Percentiles rank a stretch among this genome's conserved stretches.
phyloP scores from a whole-genome alignment of 2,888 invertebrate genomes.

The Podotricha telesiphe region DNA sequence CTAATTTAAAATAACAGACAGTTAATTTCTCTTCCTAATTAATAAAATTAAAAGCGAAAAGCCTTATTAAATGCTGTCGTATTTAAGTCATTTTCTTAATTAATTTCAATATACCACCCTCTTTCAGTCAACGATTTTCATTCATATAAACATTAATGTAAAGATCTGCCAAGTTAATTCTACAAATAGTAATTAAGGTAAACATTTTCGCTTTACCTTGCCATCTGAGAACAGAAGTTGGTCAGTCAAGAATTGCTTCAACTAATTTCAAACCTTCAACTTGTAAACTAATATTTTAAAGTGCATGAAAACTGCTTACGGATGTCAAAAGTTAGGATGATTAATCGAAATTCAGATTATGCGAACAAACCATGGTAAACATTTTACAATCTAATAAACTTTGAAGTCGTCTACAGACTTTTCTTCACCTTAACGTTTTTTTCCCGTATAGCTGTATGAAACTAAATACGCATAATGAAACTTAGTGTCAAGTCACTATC shows the following conservation, averaged over 20 bases:
- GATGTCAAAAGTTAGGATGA: constrained; percentile 31
- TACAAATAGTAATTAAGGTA: constrained; percentile 7
- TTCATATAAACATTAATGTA: too few species aligned
- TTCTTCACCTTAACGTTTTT: too few species aligned
- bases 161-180: background rate
- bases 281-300: constrained; percentile 42
- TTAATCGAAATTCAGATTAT: constrained; percentile 33
- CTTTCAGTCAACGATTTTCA: too few species aligned
- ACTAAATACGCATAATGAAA: too few species aligned
- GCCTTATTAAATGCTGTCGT: too few species aligned
- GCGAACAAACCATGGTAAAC: constrained; percentile 19
- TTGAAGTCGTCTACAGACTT: constrained; percentile 5
- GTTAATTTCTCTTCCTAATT: too few species aligned
- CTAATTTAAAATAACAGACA: too few species aligned
- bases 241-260: constrained; percentile 27
- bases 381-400: constrained; percentile 10
- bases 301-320: constrained; percentile 31
- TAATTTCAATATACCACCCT: too few species aligned
- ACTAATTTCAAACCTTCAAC: constrained; percentile 33
- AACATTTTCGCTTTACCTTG: background rate
- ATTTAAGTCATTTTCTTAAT: too few species aligned
- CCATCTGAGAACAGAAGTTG: constrained; percentile 17
- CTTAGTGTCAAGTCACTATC: too few species aligned
- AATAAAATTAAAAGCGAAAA: too few species aligned
- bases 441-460: too few species aligned